A percentile compares a stretch with the other conserved stretches of the same genome.
phyloP scores from a whole-genome alignment of 2,888 invertebrate species.

The Cactoblastis cactorum region DNA sequence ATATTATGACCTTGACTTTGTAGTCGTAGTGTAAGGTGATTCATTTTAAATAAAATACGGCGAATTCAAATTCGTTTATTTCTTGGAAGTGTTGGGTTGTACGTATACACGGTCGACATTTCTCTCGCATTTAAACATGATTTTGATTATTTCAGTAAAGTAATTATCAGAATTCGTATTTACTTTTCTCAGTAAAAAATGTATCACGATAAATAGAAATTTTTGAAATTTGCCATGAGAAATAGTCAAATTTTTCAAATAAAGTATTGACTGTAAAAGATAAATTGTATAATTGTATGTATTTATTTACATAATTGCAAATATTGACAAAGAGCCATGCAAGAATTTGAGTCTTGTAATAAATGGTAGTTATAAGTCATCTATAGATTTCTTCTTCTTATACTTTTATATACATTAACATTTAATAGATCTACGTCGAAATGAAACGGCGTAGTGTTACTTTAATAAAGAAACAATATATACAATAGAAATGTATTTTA shows the following conservation, averaged over 20 bases:
- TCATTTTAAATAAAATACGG: neutral
- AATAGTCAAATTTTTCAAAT: neutral
- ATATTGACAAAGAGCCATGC: neutral
- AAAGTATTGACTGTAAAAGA: neutral
- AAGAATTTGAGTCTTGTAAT: neutral
- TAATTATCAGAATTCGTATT: too few relatives aligned
- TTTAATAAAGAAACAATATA: neutral
- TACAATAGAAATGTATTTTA: neutral
- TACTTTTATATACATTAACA: constrained; percentile 9
- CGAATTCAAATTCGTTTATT: constrained; percentile 8
- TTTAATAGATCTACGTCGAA: neutral
- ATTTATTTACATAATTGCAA: neutral
- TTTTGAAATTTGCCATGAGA: neutral
- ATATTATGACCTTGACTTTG: too few relatives aligned
- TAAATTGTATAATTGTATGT: neutral
- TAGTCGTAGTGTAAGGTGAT: too few relatives aligned
- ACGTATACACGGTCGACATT: neutral
- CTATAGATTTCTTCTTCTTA: neutral
- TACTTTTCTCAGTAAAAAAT: too few relatives aligned
- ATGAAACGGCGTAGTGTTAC: neutral
- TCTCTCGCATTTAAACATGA: neutral
- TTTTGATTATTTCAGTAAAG: too few relatives aligned
- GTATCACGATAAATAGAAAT: neutral
- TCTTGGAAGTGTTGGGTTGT: constrained; percentile 5
- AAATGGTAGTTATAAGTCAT: neutral